Conservation (phyloP, 2,888 invertebrate species). For the Cylindroiulus punctatus region DNA sequence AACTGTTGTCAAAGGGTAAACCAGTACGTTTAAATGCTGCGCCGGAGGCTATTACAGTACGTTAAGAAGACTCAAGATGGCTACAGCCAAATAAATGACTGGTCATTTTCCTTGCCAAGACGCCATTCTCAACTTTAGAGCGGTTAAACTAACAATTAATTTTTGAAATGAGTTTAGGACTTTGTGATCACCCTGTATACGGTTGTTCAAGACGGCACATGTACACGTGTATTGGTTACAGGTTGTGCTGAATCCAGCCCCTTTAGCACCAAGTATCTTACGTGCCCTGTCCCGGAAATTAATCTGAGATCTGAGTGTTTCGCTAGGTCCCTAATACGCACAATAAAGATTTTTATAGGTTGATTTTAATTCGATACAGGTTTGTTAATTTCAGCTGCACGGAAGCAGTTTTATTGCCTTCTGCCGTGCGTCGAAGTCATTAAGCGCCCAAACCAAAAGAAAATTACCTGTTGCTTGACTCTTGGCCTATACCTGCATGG, state of each 20-base stretch:
- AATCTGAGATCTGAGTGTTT: constrained; percentile 28
- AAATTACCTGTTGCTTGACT: constrained; percentile 20
- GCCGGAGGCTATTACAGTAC: too few species aligned
- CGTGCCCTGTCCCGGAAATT: constrained; percentile 8
- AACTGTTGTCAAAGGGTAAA: too few species aligned
- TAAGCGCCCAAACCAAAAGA: not conserved
- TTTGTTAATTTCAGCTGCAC: not conserved
- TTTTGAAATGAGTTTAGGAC: too few species aligned
- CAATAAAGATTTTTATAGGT: constrained; percentile 43
- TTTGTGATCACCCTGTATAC: too few species aligned
- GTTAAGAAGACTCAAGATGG: too few species aligned
- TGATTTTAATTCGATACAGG: constrained; percentile 4
- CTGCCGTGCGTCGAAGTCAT: constrained; percentile 10
- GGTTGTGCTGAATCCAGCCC: not conserved
- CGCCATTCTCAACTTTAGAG: too few species aligned
- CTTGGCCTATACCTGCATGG: not conserved
- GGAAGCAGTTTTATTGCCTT: constrained; percentile 24
- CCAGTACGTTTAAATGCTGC: too few species aligned
- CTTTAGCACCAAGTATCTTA: not conserved
- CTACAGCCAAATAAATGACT: too few species aligned
- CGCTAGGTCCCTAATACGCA: not conserved
- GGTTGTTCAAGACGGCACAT: too few species aligned
- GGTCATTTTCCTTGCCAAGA: too few species aligned
- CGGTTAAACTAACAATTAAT: too few species aligned
- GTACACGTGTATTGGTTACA: not conserved